phyloP scores from a whole-genome alignment of 2,888 invertebrate species.

The Heteropelma amictum region DNA sequence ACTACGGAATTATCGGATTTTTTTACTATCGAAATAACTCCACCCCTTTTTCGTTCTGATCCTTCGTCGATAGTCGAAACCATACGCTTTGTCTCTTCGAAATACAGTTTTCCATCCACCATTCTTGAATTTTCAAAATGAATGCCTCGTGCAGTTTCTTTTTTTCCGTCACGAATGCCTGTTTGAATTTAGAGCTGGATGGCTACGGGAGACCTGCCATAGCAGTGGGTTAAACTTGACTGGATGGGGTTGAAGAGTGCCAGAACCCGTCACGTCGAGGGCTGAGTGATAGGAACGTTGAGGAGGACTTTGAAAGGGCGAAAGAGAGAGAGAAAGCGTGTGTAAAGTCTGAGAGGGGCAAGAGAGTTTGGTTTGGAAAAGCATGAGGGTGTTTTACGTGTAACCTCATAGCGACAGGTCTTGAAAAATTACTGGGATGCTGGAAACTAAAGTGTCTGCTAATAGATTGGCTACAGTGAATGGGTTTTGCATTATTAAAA shows the following conservation, averaged over 20 bases:
- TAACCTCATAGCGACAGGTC: conserved; percentile 66
- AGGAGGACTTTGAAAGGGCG: conserved; percentile 31
- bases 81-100: too few species aligned
- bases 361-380: conserved; percentile 18
- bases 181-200: conserved; percentile 46
- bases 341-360: neutral
- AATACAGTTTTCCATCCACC: neutral
- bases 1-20: too few species aligned
- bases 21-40: too few species aligned
- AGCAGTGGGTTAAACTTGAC: conserved; percentile 52
- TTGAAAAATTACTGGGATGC: conserved; percentile 66
- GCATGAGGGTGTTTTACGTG: conserved; percentile 55
- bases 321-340: neutral
- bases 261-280: conserved; percentile 50
- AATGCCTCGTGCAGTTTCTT: neutral
- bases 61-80: too few species aligned
- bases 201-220: conserved; percentile 38
- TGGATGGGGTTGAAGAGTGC: conserved; percentile 50
- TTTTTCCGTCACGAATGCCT: conserved; percentile 35
- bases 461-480: conserved; percentile 63
- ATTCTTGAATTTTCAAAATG: conserved; percentile 2
- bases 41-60: too few species aligned
- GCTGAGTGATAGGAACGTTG: conserved; percentile 56
- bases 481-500: conserved; percentile 62
- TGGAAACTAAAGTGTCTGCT: conserved; percentile 66